Percentiles rank a stretch among this genome's conserved stretches.
Conservation (phyloP, 1,140 invertebrate genomes). For the Homarus americanus region DNA sequence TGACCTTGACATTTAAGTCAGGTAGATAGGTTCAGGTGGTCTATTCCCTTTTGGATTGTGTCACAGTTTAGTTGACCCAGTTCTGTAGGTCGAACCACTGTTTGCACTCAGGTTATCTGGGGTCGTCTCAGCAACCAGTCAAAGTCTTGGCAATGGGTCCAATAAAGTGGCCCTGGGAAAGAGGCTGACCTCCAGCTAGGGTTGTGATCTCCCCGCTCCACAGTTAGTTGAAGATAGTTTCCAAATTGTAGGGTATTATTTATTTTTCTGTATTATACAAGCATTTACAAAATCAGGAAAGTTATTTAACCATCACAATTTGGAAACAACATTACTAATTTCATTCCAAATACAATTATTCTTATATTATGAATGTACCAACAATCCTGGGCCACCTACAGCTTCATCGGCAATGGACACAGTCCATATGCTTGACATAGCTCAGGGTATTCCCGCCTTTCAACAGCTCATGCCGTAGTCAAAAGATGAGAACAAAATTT, state of each 20-base stretch:
- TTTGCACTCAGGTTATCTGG: conserved; percentile 45
- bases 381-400: conserved; percentile 7
- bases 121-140: conserved; percentile 1
- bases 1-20: neutral
- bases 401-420: conserved; percentile 3
- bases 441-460: conserved; percentile 55
- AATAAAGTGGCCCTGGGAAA: neutral
- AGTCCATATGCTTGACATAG: conserved; percentile 26
- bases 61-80: conserved; percentile 29
- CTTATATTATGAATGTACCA: conserved; percentile 7
- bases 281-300: neutral
- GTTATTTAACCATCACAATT: conserved; percentile 9
- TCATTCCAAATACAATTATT: conserved; percentile 26
- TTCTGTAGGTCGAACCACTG: neutral
- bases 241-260: conserved; percentile 19
- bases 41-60: neutral
- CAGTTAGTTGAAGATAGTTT: conserved; percentile 29
- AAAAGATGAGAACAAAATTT: neutral
- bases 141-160: neutral
- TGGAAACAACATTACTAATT: conserved; percentile 8
- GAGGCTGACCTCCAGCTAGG: conserved; percentile 42
- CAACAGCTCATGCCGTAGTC: conserved; percentile 40
- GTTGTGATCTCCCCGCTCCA: conserved; percentile 57
- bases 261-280: neutral
- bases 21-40: neutral